Conservation (phyloP, 2,797 vertebrate species). For the Liasis olivaceus region DNA sequence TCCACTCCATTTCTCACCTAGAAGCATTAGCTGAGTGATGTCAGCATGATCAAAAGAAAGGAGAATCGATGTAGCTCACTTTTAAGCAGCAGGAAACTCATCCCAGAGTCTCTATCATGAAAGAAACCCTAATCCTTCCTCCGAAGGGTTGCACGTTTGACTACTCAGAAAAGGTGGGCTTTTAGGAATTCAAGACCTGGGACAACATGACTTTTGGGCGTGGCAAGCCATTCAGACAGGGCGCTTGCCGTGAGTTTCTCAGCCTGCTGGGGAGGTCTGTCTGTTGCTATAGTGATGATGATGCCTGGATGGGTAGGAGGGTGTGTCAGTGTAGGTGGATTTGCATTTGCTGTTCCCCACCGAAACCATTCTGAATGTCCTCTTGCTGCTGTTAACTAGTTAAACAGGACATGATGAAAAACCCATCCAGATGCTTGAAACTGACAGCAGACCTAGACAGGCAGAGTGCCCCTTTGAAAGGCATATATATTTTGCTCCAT, state of each 20-base stretch:
- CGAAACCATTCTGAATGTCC: slow-evolving; percentile 1
- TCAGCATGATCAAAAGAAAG: not conserved
- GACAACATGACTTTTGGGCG: slow-evolving; percentile 14
- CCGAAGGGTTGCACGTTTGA: not conserved
- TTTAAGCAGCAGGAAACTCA: not conserved
- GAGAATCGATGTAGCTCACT: slow-evolving; percentile 2
- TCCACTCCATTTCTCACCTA: not conserved
- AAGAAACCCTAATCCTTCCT: not conserved
- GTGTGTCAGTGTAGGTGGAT: slow-evolving; percentile 5
- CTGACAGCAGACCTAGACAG: not conserved
- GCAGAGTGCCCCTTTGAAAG: not conserved
- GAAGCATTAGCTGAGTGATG: slow-evolving; percentile 5
- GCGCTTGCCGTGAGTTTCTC: slow-evolving; percentile 4
- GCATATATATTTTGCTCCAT: not conserved
- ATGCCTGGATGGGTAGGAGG: not conserved
- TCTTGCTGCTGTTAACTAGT: not conserved
- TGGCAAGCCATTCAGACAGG: slow-evolving; percentile 16
- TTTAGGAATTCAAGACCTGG: not conserved
- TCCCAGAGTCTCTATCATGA: not conserved
- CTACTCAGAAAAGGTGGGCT: not conserved
- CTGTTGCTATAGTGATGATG: slow-evolving; percentile 25
- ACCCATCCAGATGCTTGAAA: not conserved
- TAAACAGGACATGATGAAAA: not conserved
- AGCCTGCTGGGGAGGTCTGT: slow-evolving; percentile 27
- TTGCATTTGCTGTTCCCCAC: not conserved